Percentiles rank a stretch among this genome's conserved stretches.
Conservation (phyloP, 2,797 vertebrate genomes). For the Sebastes matsubarae region DNA sequence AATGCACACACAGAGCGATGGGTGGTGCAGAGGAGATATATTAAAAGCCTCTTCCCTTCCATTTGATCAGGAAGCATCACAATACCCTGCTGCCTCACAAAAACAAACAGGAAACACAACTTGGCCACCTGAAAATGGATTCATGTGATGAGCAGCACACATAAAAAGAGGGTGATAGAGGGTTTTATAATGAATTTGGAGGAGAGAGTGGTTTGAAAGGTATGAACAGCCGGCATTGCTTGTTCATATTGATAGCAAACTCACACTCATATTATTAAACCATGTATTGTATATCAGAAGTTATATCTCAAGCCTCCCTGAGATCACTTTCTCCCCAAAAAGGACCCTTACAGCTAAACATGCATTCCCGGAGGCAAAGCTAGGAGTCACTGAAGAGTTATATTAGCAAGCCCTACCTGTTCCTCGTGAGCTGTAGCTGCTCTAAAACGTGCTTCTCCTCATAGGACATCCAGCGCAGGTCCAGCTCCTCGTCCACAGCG, state of each 20-base stretch:
- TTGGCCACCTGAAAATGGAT: not conserved
- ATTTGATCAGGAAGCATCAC: not conserved
- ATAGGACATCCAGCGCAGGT: slow-evolving; percentile 87
- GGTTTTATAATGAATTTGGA: too few relatives aligned
- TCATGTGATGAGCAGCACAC: not conserved
- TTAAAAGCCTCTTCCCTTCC: not conserved
- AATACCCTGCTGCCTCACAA: not conserved
- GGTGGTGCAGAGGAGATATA: not conserved
- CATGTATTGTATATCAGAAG: not conserved
- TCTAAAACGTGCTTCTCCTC: slow-evolving; percentile 90
- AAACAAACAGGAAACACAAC: slow-evolving; percentile 2
- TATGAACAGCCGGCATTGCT: too few relatives aligned
- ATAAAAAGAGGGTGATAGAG: too few relatives aligned
- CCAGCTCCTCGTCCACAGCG: slow-evolving; percentile 88
- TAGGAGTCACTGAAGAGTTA: not conserved
- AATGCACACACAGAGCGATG: not conserved
- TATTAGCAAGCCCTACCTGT: slow-evolving; percentile 77
- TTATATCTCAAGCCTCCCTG: not conserved
- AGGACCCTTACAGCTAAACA: not conserved
- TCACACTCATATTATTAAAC: not conserved
- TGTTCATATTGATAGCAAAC: not conserved
- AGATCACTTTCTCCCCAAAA: not conserved
- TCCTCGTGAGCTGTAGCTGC: slow-evolving; percentile 88
- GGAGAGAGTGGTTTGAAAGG: not conserved
- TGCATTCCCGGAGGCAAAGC: not conserved